Conservation (phyloP, 1,140 invertebrate species). For the Phortica variegata region DNA sequence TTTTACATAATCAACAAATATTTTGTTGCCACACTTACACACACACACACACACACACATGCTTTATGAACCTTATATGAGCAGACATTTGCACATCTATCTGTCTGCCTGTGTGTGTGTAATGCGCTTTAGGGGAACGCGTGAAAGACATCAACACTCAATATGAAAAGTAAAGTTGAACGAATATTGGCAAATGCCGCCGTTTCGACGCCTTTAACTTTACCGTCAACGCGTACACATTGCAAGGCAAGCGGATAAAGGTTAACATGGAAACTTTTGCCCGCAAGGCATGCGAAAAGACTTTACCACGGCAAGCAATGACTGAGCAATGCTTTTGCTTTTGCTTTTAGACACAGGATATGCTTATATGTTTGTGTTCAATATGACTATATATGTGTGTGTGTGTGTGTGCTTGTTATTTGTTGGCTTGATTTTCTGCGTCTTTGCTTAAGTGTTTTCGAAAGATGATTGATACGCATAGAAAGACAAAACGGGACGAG, state of each 20-base stretch:
- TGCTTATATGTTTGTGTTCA: not conserved
- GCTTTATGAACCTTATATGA: not conserved
- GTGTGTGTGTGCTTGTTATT: slow-evolving; percentile 15
- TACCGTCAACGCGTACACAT: no score
- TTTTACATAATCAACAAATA: no score
- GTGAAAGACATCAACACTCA: not conserved
- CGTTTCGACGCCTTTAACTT: no score
- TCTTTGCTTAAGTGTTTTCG: slow-evolving; percentile 26
- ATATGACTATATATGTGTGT: not conserved
- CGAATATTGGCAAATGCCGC: no score
- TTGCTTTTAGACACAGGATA: slow-evolving; percentile 14
- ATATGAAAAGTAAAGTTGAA: no score
- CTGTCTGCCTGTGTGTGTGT: not conserved
- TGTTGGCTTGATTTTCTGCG: slow-evolving; percentile 4
- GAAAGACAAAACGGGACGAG: slow-evolving; percentile 4
- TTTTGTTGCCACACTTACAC: no score
- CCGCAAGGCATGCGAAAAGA: no score
- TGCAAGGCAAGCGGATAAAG: no score
- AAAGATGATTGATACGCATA: slow-evolving; percentile 47
- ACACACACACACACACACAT: not conserved
- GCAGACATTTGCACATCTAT: not conserved
- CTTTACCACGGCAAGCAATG: not conserved
- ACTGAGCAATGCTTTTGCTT: slow-evolving; percentile 24
- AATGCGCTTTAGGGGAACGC: not conserved
- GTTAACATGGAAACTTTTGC: no score